Evolutionary conservation across 2,797 vertebrate genomes (phyloP).

Genomic region (Podargus strigoides): DNA sequence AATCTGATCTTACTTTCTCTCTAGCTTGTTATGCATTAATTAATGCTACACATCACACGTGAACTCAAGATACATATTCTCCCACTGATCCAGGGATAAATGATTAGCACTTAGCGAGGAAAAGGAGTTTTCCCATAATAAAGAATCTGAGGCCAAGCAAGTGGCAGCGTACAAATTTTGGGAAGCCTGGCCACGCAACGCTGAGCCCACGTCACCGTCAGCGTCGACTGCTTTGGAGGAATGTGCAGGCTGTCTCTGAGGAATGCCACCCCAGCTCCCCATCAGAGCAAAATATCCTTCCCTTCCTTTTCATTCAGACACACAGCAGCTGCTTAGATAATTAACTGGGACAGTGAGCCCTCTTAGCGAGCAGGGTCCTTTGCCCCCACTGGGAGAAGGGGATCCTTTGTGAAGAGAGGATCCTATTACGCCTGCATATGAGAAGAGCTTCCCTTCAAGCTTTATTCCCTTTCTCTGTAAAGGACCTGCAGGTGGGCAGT

Average conservation of each 20-base stretch:
- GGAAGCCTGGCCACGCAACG: background rate
- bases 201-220: background rate
- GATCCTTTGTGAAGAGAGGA: conserved; percentile 22
- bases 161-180: fast-evolving
- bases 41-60: background rate
- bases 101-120: fast-evolving
- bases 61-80: background rate
- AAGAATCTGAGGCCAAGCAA: background rate
- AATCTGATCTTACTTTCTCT: background rate
- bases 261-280: background rate
- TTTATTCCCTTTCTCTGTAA: background rate
- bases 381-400: background rate
- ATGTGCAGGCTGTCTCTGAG: background rate
- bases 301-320: conserved; percentile 28
- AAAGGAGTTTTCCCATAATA: background rate
- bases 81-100: background rate
- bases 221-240: background rate
- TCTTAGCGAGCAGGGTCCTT: background rate
- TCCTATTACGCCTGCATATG: conserved; percentile 6
- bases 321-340: conserved; percentile 43
- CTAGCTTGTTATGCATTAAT: background rate
- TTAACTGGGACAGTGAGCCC: conserved; percentile 8
- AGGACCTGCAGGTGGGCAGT: background rate
- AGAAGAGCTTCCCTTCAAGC: background rate
- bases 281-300: background rate